Evolutionary conservation across 1,140 invertebrate genomes (phyloP), one percentile per base, ranked within the genome.

Genomic region (Hypothenemus hampei): DNA sequence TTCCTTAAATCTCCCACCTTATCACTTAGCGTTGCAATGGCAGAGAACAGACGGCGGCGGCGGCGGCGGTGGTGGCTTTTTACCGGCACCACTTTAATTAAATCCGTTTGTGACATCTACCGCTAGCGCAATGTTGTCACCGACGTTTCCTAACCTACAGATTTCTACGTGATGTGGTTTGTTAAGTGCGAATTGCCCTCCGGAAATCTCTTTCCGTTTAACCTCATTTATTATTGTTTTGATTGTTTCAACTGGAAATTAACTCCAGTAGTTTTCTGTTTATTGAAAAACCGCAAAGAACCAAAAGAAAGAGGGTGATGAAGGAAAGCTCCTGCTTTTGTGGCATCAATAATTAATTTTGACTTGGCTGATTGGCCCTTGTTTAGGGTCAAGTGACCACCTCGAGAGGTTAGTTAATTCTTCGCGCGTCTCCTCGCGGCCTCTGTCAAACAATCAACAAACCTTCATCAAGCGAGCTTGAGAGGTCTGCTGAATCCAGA

Each of bases 81-180:
- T 69, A 64, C 68, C n/a, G 59, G 61, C 61, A 47, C 37, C 55
- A 61, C 67, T 65, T 69, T 69, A 71, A 71, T 69, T 71, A 69
- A 71, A 71, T 69, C 68, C 68, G 64, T 64, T 69, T 69, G 66
- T 69, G 69, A 71, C 69, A 71, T 70, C 69, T 63, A 69, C 63
- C 65, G 65, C 67, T 63, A 67, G 60, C 65, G 64, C 62, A 66
- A 63, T 65, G 65, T 71, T 69, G 67, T 68, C 67, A 66, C 65
- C 65, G 64, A n/a, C n/a, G n/a, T n/a, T 59, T 64, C 54, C 64
- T 63, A 65, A 68, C 65, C 65, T 60, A 60, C 61, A 69, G 66
- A 69, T 70, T 70, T 67, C 67, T 70, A 70, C 69, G 69, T 70
- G 69, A 69, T 65, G 65, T 58, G 69, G 65, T 69, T 71, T 65